Base-by-base conservation (phyloP, 2,113 vertebrate genomes). In the Mesocricetus auratus region DNA sequence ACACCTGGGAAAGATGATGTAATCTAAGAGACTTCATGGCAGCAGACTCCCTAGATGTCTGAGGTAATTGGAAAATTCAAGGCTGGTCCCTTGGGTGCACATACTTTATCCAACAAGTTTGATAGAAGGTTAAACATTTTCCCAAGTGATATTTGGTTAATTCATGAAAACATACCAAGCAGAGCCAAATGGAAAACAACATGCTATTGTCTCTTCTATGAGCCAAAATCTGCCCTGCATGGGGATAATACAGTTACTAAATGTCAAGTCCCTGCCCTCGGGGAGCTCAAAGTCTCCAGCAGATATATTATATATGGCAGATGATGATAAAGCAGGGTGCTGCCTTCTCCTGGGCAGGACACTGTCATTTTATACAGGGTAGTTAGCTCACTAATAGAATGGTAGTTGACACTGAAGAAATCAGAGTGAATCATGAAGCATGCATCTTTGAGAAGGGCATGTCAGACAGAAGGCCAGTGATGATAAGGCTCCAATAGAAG, bases 31-130 rank as follows among this genome's bases (percentile, higher is more conserved):
- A 64, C 79, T 94, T 91, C 86, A 29, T 33, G 69, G 66, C 64
- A 85, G 91, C 92, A 64, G 93, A 73, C 71, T 96, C 97, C 92
- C 94, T 90, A n/a, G 83, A 29, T 78, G 64, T 75, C 62, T 94
- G 94, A 97, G 93, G 94, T 96, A 95, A 96, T 1, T 86, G 94
- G 97, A 93, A 97, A 93, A 95, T 62, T 60, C 94, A 93, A 56
- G 66, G 60, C 75, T 91, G 17, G 45, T 91, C 94, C 94, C 96
- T 86, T 29, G 77, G 77, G 96, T 87, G 22, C n/a, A 19, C 60
- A 17, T 66, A 69, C 50, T 88, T 90, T 97, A 90, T 69, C 75
- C 66, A 86, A 19, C 26, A 90, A 24, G 36, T 93, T 47, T 68
- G 58, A 86, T 39, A 96, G 93, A 88, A 86, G 79, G 69, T 85